Conservation (phyloP, 1,140 invertebrate species). For the Drosophila neocordata region DNA sequence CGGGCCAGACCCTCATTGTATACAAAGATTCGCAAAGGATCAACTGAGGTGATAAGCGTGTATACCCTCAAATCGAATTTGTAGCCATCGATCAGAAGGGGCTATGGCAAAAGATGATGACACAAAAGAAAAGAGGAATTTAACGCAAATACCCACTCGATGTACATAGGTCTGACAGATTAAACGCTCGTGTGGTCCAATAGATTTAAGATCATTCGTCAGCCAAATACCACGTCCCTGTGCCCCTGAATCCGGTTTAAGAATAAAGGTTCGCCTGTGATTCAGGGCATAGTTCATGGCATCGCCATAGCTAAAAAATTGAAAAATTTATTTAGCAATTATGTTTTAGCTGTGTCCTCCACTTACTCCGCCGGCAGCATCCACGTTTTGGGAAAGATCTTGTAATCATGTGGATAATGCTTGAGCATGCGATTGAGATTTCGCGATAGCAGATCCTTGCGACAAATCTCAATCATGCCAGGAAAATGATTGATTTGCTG, state of each 20-base stretch:
- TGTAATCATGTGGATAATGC: constrained; percentile 93
- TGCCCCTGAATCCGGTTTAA: constrained; percentile 94
- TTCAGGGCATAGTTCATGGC: constrained; percentile 80
- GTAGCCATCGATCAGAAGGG: constrained; percentile 96
- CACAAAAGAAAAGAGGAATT: background rate
- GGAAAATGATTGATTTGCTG: constrained; percentile 96
- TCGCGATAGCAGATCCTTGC: constrained; percentile 92
- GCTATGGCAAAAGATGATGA: constrained; percentile 82
- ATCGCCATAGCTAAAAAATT: constrained; percentile 63
- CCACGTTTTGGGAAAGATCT: constrained; percentile 97
- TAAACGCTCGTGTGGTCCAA: constrained; percentile 90
- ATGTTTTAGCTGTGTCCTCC: background rate
- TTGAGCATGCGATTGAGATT: constrained; percentile 94
- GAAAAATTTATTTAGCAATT: background rate
- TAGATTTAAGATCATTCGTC: constrained; percentile 89
- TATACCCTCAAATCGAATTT: constrained; percentile 99
- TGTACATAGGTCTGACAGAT: constrained; percentile 92
- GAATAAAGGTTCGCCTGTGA: constrained; percentile 91
- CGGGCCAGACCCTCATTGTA: constrained; percentile 97
- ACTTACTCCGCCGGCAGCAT: constrained; percentile 94
- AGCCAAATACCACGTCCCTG: constrained; percentile 94
- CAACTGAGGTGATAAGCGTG: constrained; percentile 95
- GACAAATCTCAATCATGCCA: constrained; percentile 95
- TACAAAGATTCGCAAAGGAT: constrained; percentile 96
- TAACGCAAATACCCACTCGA: constrained; percentile 64